phyloP scores from a whole-genome alignment of 2,888 invertebrate genomes.

The Diarsia mendica region DNA sequence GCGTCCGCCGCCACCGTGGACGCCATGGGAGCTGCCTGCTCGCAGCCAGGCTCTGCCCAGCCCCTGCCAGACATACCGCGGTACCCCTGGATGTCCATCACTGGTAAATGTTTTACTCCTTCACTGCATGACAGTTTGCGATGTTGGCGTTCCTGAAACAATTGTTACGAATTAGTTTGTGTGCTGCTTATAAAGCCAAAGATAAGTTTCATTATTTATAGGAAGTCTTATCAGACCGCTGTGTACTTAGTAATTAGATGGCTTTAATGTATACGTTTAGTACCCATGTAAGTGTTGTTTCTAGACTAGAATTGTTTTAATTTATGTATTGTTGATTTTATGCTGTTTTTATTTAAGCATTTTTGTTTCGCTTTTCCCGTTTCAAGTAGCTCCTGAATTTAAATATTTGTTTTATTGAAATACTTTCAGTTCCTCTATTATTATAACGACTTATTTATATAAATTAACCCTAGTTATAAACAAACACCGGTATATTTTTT shows the following conservation, averaged over 20 bases:
- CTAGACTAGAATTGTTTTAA: slow-evolving; percentile 8
- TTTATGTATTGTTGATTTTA: slow-evolving; percentile 29
- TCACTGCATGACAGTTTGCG: slow-evolving; percentile 78
- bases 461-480: background rate
- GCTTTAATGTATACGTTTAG: slow-evolving; percentile 42
- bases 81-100: slow-evolving; percentile 99
- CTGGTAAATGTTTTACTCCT: slow-evolving; percentile 93
- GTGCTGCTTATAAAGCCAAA: slow-evolving; percentile 58
- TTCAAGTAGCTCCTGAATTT: slow-evolving; percentile 1
- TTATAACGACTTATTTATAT: background rate
- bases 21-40: slow-evolving; percentile 95
- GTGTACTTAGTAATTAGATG: slow-evolving; percentile 37
- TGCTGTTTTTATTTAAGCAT: background rate
- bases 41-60: slow-evolving; percentile 94
- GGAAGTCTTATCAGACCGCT: slow-evolving; percentile 35
- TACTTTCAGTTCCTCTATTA: background rate
- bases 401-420: background rate
- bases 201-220: slow-evolving; percentile 30
- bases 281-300: slow-evolving; percentile 21
- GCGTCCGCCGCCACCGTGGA: slow-evolving; percentile 94
- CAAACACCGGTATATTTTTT: background rate
- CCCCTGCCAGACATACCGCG: slow-evolving; percentile 97
- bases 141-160: slow-evolving; percentile 68
- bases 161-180: slow-evolving; percentile 54
- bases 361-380: slow-evolving; percentile 19